Conservation (phyloP, 2,113 vertebrate species). For the Noctilio leporinus region DNA sequence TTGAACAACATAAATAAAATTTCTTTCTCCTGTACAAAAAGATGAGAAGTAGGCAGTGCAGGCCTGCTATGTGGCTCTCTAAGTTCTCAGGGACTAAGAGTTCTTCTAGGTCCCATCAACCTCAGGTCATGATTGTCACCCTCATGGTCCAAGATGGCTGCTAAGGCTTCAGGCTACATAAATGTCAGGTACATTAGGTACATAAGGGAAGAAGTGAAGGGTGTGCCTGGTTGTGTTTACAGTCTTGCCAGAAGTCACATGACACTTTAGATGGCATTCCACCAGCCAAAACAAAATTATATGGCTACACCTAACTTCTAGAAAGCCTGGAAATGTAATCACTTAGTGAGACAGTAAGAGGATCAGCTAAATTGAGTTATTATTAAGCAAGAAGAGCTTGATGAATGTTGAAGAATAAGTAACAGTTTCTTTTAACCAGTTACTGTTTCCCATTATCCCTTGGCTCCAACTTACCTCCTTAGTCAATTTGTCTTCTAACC, state of each 20-base stretch:
- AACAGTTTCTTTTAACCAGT: not conserved
- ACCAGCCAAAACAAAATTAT: not conserved
- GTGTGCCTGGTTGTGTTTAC: not conserved
- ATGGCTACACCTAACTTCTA: not conserved
- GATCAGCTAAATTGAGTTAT: not conserved
- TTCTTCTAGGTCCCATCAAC: not conserved
- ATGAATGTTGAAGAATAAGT: not conserved
- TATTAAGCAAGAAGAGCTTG: not conserved
- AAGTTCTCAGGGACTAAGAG: not conserved
- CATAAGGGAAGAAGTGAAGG: not conserved
- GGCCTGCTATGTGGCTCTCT: not conserved
- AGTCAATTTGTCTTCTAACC: not conserved
- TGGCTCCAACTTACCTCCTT: not conserved
- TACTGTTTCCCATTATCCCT: not conserved
- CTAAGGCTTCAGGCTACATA: not conserved
- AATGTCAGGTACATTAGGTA: not conserved
- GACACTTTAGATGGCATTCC: not conserved
- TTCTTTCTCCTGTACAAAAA: not conserved
- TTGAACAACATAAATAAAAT: not conserved
- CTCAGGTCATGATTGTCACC: not conserved
- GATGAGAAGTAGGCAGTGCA: rapidly evolving
- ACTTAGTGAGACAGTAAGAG: not conserved
- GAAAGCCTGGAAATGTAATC: not conserved
- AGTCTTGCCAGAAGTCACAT: not conserved
- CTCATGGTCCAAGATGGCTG: not conserved